phyloP scores from a whole-genome alignment of 2,888 invertebrate species.

The Brachypterus glaber region DNA sequence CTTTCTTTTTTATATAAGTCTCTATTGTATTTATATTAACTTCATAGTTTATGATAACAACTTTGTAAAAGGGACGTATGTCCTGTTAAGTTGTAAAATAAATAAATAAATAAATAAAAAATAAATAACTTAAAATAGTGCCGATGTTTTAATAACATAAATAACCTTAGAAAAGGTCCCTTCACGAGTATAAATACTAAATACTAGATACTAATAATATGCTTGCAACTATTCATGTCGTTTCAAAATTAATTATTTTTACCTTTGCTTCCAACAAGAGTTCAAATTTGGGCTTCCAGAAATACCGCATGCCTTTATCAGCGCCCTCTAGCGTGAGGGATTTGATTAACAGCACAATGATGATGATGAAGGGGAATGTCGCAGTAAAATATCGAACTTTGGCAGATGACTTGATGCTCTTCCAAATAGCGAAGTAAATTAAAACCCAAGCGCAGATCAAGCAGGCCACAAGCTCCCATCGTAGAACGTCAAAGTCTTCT shows the following conservation, averaged over 20 bases:
- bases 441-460: slow-evolving; percentile 87
- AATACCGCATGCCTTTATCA: slow-evolving; percentile 72
- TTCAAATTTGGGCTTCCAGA: slow-evolving; percentile 81
- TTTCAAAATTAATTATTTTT: slow-evolving; percentile 24
- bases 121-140: no score
- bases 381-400: slow-evolving; percentile 89
- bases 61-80: no score
- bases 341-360: slow-evolving; percentile 75
- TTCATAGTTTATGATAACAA: no score
- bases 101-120: no score
- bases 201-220: no score
- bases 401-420: slow-evolving; percentile 89
- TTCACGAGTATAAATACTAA: no score
- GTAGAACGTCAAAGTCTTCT: slow-evolving; percentile 67
- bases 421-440: slow-evolving; percentile 94
- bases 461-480: slow-evolving; percentile 86
- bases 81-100: no score
- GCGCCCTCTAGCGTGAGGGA: slow-evolving; percentile 88
- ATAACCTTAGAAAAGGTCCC: no score
- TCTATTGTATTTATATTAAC: no score
- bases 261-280: slow-evolving; percentile 73
- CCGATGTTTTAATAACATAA: no score
- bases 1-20: no score
- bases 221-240: no score
- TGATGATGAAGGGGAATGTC: slow-evolving; percentile 81